phyloP scores from a whole-genome alignment of 2,797 vertebrate genomes.

The Fringilla coelebs region DNA sequence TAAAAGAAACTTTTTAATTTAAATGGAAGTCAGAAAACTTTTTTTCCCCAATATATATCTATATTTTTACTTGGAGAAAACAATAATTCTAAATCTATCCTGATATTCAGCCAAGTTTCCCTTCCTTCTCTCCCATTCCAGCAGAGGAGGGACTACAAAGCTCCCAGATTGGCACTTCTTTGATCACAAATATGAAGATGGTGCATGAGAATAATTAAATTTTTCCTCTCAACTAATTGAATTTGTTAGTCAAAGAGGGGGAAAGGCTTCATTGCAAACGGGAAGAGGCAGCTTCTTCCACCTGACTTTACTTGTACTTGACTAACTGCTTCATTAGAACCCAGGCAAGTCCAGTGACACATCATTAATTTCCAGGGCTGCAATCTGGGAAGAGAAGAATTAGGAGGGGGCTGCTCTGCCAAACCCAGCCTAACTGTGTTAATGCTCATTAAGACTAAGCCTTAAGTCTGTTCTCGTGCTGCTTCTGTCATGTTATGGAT shows the following conservation, averaged over 20 bases:
- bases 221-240: constrained; percentile 71
- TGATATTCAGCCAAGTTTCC: not conserved
- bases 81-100: not conserved
- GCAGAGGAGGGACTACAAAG: not conserved
- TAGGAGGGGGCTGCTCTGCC: constrained; percentile 36
- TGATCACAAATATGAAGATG: constrained; percentile 60
- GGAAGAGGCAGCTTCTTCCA: constrained; percentile 58
- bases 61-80: not conserved
- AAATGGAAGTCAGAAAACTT: not conserved
- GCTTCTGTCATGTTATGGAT: constrained; percentile 33
- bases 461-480: constrained; percentile 3
- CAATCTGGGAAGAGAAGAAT: constrained; percentile 61
- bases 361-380: constrained; percentile 73
- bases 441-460: constrained; percentile 56
- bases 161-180: not conserved
- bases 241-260: constrained; percentile 62
- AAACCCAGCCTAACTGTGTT: constrained; percentile 29
- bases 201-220: constrained; percentile 67
- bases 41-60: fast-evolving
- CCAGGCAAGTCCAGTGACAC: constrained; percentile 46
- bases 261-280: constrained; percentile 46
- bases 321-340: constrained; percentile 67
- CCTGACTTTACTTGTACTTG: constrained; percentile 64
- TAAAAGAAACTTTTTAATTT: not conserved
- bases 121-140: constrained; percentile 8